Evolutionary conservation across 1,140 invertebrate species (phyloP), one percentile per base, ranked within the genome.

Genomic region (Ruditapes philippinarum): DNA sequence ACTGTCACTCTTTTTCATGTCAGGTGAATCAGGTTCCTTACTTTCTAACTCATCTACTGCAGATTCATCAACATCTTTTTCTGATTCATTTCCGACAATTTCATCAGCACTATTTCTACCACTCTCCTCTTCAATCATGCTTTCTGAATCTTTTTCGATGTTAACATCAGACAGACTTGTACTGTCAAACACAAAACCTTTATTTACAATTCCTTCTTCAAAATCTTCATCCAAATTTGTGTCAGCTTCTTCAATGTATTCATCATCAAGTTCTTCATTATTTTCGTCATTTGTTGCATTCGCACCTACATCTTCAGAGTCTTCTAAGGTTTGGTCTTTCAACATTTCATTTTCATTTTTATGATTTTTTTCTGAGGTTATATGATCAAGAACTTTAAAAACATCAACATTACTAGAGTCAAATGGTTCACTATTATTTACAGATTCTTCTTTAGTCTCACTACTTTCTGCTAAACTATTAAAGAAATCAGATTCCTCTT

Each of bases 61-160:
- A 7, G 42, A 45, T 14, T 7, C 14, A 7, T 14, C 14, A 45
- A 45, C 5, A 5, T 45, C 42, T 7, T 7, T 5, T 45, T 45
- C 42, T 7, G 14, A 5, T 45, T 45, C 42, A n/a, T n/a, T n/a
- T 60, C 25, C 57, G 9, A 12, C 57, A 60, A 19, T 19, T 11
- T 11, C 45, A 49, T n/a, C 17, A 22, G 3, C 14, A 19, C 36
- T 11, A 11, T 74, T 36, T 2, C 42, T 9, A 42, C 14, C 22
- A 9, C 4, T 49, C 40, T 70, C 31, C n/a, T 73, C 68, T 45
- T 73, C 33, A 73, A 22, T 28, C 74, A 78, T 78, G 38, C 74
- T 78, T 51, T 78, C 74, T 49, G 74, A 78, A 38, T 78, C 74
- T 33, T 78, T 78, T 28, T 49, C 45, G 25, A 78, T 78, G 42